A percentile compares a stretch with the other conserved stretches of the same genome.
phyloP scores from a whole-genome alignment of 2,888 invertebrate species.

The Orgyia antiqua region DNA sequence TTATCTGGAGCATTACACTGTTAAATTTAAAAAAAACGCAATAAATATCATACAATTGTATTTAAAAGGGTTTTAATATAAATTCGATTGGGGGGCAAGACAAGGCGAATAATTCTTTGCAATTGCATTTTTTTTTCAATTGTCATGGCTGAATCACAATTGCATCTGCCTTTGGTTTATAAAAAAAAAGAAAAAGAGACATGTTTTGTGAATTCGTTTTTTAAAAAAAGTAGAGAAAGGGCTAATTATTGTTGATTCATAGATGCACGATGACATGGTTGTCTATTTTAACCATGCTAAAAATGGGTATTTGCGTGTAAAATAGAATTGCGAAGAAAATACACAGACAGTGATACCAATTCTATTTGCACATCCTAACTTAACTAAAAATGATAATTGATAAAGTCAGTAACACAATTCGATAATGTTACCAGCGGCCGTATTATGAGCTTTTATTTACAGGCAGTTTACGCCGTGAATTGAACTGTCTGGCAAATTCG shows the following conservation, averaged over 20 bases:
- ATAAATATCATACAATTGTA: conserved; percentile 75
- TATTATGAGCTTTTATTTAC: no score
- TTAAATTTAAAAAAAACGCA: conserved; percentile 64
- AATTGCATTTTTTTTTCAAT: conserved; percentile 20
- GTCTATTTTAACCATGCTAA: no score
- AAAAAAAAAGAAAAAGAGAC: conserved; percentile 10
- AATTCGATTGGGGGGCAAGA: conserved; percentile 59
- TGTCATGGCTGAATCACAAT: conserved; percentile 22
- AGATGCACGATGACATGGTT: conserved; percentile 4
- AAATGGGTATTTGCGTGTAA: no score
- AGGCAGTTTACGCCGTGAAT: no score
- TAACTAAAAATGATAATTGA: no score
- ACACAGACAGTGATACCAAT: no score
- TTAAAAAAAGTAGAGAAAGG: conserved; percentile 9
- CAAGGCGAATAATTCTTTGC: conserved; percentile 46
- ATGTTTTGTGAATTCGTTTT: conserved; percentile 18
- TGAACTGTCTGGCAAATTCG: no score
- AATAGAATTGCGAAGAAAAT: no score
- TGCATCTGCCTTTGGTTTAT: conserved; percentile 36
- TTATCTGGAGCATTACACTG: conserved; percentile 66
- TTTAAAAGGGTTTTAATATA: conserved; percentile 71
- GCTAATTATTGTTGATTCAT: conserved; percentile 19
- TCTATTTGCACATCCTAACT: no score
- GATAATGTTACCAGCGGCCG: no score
- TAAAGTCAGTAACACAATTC: no score